A percentile compares a stretch with the other conserved stretches of the same genome.
Evolutionary conservation across 2,113 vertebrate species (phyloP).

Genomic region (Actinemys pallida): DNA sequence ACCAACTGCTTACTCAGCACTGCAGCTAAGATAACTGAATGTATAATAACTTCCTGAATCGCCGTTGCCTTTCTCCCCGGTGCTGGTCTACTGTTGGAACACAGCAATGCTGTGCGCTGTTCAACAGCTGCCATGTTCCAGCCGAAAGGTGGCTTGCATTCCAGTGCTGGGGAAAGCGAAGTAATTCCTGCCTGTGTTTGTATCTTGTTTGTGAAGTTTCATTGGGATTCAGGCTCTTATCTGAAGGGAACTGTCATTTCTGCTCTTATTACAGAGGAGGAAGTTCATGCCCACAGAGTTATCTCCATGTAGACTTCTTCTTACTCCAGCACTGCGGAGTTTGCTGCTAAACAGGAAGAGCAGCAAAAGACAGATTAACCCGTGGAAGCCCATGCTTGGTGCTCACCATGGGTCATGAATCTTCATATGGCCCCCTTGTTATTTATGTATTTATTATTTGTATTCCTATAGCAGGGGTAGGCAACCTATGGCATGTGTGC

Average conservation of each 20-base stretch:
- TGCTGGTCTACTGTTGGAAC: neutral
- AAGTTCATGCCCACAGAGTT: neutral
- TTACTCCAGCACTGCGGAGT: neutral
- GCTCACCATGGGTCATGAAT: neutral
- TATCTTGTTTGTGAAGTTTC: neutral
- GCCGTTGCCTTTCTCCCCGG: neutral
- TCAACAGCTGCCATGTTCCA: constrained; percentile 54
- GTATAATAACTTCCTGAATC: constrained; percentile 49
- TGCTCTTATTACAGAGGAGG: neutral
- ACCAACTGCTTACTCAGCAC: constrained; percentile 49
- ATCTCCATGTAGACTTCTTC: neutral
- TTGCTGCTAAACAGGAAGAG: neutral
- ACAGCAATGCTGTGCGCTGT: neutral
- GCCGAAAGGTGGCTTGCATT: constrained; percentile 1
- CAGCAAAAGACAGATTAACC: neutral
- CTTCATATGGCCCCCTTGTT: neutral
- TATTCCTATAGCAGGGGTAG: neutral
- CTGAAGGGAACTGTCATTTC: neutral
- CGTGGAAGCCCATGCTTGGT: neutral
- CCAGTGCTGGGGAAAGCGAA: neutral
- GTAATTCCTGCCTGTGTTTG: neutral
- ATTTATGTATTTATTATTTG: neutral
- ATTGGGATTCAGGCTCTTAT: neutral
- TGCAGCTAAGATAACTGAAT: constrained; percentile 23
- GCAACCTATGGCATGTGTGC: too few relatives aligned